phyloP scores from a whole-genome alignment of 2,113 vertebrate species.

The Cavia porcellus region DNA sequence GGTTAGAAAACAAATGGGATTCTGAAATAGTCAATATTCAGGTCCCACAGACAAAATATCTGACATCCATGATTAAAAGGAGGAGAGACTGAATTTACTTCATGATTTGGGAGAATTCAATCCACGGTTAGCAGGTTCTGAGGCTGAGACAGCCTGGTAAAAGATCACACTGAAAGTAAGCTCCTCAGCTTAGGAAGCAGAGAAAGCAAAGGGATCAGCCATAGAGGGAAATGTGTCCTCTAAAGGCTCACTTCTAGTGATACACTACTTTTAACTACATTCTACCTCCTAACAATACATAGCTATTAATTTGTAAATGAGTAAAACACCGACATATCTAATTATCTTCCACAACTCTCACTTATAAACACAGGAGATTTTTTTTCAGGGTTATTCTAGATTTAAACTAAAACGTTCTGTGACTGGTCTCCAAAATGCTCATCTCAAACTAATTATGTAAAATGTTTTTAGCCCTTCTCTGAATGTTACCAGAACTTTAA shows the following conservation, averaged over 20 bases:
- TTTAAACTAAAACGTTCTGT: neutral
- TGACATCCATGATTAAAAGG: neutral
- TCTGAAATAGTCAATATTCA: neutral
- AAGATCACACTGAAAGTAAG: neutral
- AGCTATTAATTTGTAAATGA: neutral
- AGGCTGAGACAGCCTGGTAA: neutral
- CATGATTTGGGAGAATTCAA: neutral
- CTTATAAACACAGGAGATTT: neutral
- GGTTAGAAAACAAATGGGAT: neutral
- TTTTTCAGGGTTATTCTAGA: neutral
- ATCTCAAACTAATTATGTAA: neutral
- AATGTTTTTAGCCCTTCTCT: neutral
- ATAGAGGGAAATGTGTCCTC: neutral
- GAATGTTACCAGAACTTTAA: neutral
- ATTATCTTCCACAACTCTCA: neutral
- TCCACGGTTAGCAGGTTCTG: neutral
- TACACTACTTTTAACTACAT: neutral
- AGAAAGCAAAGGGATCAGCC: neutral
- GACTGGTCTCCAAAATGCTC: neutral
- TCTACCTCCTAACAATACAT: neutral
- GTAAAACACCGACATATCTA: neutral
- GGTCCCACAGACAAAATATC: neutral
- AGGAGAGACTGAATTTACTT: neutral
- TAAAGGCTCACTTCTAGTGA: neutral
- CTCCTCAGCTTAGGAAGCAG: neutral